Conservation (phyloP, 2,797 vertebrate genomes). For the Buceros bicornis region DNA sequence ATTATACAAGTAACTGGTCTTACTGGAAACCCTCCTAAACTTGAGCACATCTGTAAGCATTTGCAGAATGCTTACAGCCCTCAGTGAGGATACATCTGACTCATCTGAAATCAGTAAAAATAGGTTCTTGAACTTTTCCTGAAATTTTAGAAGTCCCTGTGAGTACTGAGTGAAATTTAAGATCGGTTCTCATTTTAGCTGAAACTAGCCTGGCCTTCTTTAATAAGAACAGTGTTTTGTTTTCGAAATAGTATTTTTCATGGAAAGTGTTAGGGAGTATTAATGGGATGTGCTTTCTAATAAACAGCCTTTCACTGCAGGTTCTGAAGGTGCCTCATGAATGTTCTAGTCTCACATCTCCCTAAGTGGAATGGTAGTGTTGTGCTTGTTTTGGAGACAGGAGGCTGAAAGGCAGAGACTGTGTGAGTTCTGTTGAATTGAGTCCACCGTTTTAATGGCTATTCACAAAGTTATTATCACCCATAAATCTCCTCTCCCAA, state of each 20-base stretch:
- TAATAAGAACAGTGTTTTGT: not conserved
- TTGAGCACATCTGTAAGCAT: not conserved
- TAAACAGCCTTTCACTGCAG: not conserved
- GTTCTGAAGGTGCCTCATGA: not conserved
- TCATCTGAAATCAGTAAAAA: not conserved
- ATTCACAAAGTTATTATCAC: not conserved
- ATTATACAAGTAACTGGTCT: not conserved
- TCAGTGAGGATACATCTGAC: not conserved
- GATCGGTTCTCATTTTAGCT: not conserved
- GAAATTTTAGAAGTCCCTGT: not conserved
- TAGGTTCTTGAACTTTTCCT: not conserved
- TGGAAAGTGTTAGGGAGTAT: not conserved
- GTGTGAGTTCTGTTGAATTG: not conserved
- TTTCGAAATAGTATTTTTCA: not conserved
- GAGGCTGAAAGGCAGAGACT: not conserved
- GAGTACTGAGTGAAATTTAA: not conserved
- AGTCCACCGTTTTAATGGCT: not conserved
- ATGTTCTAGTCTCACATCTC: not conserved
- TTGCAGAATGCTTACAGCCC: not conserved
- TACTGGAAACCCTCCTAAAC: not conserved
- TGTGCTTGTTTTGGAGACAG: not conserved
- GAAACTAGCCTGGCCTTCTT: not conserved
- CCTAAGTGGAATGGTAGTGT: not conserved
- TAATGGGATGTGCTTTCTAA: not conserved
- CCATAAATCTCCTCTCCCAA: not conserved